Conservation (phyloP, 2,888 invertebrate species). For the Mantis religiosa region DNA sequence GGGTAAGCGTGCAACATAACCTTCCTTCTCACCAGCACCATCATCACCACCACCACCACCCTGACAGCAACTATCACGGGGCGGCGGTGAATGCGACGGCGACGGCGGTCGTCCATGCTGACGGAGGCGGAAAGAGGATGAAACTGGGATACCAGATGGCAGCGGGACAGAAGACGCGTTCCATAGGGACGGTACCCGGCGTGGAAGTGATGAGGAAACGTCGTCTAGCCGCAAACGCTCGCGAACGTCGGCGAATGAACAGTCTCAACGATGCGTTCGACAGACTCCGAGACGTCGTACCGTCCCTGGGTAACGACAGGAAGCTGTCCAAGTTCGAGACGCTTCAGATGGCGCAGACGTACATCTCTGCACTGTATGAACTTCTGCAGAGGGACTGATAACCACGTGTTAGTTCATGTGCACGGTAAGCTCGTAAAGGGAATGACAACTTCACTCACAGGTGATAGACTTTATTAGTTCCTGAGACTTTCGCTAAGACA, state of each 20-base stretch:
- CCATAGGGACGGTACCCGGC: constrained; percentile 44
- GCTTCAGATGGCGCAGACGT: constrained; percentile 74
- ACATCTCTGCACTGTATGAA: constrained; percentile 65
- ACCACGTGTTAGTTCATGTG: not conserved
- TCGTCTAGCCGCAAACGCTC: constrained; percentile 67
- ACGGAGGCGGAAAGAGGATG: not conserved
- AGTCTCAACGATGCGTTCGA: constrained; percentile 74
- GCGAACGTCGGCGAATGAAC: constrained; percentile 70
- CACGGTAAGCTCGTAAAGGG: too few species aligned
- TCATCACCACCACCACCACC: not conserved
- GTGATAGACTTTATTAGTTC: too few species aligned
- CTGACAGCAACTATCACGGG: not conserved
- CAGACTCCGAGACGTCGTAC: constrained; percentile 65
- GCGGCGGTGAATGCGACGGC: not conserved
- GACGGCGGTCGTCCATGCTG: not conserved
- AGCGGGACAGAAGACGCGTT: not conserved
- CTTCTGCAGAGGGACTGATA: constrained; percentile 50
- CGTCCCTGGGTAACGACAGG: constrained; percentile 64
- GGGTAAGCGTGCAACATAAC: not conserved
- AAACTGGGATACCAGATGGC: not conserved
- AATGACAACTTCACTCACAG: too few species aligned
- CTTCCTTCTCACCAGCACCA: not conserved
- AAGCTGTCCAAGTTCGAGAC: constrained; percentile 75
- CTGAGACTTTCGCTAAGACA: not conserved
- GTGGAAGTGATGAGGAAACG: constrained; percentile 57